phyloP scores from a whole-genome alignment of 2,888 invertebrate genomes.

The Hydrotaea diabolus region DNA sequence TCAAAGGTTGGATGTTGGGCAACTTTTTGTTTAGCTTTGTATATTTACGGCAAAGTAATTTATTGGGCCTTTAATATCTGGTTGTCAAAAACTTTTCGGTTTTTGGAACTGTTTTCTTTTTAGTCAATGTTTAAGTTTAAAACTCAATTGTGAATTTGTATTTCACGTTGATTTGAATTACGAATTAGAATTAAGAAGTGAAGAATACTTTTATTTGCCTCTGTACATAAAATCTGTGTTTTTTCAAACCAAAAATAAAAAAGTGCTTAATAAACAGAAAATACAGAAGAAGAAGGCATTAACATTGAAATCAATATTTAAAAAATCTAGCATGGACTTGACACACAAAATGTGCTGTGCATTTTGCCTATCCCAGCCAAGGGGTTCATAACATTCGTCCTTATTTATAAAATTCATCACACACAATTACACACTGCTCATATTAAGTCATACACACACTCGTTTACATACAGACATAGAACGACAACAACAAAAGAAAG shows the following conservation, averaged over 20 bases:
- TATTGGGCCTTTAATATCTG: no score
- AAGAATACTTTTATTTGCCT: not conserved
- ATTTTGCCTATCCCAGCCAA: not conserved
- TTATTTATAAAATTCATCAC: not conserved
- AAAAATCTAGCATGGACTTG: constrained; percentile 27
- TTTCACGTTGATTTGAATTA: no score
- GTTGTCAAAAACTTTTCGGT: no score
- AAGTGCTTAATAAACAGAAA: constrained; percentile 9
- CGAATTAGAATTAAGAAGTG: constrained; percentile 11
- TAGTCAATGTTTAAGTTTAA: no score
- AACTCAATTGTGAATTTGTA: no score
- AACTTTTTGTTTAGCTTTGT: no score
- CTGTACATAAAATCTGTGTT: not conserved
- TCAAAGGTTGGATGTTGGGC: no score
- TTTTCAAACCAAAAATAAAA: constrained; percentile 6
- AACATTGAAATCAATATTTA: constrained; percentile 43
- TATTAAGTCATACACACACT: constrained; percentile 1
- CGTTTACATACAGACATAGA: not conserved
- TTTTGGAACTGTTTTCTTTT: no score
- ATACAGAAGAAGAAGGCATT: constrained; percentile 19
- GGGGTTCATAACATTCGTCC: not conserved
- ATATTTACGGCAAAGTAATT: no score
- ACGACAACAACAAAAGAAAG: not conserved
- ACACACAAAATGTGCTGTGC: not conserved
- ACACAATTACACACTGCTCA: not conserved